Evolutionary conservation across 2,113 vertebrate genomes (phyloP), one percentile per base, ranked within the genome.

Genomic region (Herpetotheres cachinnans): DNA sequence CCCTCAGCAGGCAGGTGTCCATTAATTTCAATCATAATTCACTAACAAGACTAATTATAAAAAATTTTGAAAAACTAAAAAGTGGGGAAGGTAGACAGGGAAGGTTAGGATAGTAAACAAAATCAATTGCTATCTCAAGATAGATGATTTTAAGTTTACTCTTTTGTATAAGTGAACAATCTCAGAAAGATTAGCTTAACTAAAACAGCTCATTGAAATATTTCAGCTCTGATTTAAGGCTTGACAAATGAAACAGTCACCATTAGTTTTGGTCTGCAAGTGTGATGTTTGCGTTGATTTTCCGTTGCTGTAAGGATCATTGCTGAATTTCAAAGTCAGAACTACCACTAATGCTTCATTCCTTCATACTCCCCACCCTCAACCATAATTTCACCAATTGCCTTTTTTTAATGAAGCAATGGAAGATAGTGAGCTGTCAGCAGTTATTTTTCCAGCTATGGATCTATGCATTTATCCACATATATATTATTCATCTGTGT

Each of bases 171-270:
- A 97, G 91, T 70, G n/a, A 82, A 93, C 90, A 93, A 79, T 96
- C 69, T 95, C 50, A 30, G 50, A 94, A 96, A 97, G 82, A 96
- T 94, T 94, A 96, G 29, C 21, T 95, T 95, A 67, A 95, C 36
- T 97, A 92, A 89, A 96, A 89, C 22, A 42, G 24, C 17, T 94
- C 55, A 65, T 94, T 91, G 95, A 95, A 96, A 86, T 90, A 85
- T 87, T 97, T 96, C 84, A 94, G 25, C 30, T 96, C 66, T 94
- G 65, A 86, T 78, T 92, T 70, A 97, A 97, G 3, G 1, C 36
- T 92, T 96, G 92, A 97, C 80, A 97, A 97, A 97, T 84, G 58
- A 91, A 97, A 95, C 42, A 92, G 67, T 95, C 91, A 86, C 38
- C 73, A 80, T 63, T 14, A 30, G 69, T 50, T 96, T 91, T 83